Base-by-base conservation (phyloP, 1,140 invertebrate genomes). In the Kradibia gibbosae region DNA sequence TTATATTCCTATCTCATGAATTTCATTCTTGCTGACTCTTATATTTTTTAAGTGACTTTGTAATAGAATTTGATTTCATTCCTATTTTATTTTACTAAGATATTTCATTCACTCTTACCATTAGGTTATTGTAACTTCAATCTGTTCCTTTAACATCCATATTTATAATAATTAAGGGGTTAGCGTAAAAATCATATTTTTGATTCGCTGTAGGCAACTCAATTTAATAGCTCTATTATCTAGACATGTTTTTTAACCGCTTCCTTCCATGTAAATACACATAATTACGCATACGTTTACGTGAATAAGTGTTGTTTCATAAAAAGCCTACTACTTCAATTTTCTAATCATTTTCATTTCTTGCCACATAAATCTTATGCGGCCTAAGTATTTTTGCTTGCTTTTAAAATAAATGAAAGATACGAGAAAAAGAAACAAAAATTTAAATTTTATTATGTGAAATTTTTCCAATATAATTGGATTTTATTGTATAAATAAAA, bases 81-180 rank as follows among this genome's bases (percentile, higher is more conserved):
- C 80, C 85, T 85, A 84, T 85, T 86, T 86, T 84, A 85, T 84
- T 80, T 67, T 82, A 79, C 83, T 84, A 85, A 72, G 62, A 60
- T 25, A 55, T 31, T 31, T 78, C 28, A 53, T n/a, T 36, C 39
- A 13, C 10, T 45, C 22, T 45, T 13, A 62, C 50, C 39, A 60
- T 74, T 31, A 36, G 31, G 53, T 76, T 28, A 31, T 34, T 76
- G 39, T 34, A 60, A 36, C 39, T 62, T 13, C 74, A 42, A 39
- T 76, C 74, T 76, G 60, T 55, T 11, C 5, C 10, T 36, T 67
- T 31, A 42, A 25, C 55, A 36, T 65, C 71, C 74, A 62, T 55
- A 25, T 78, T 82, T 78, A 82, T 82, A 76, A 82, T 82, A 82
- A 82, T 82, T 82, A 82, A 78, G 81, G 75, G 76, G 76, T 60